Percentiles rank a stretch among this genome's conserved stretches.
Conservation (phyloP, 2,113 vertebrate genomes). For the Dendropsophus ebraccatus region DNA sequence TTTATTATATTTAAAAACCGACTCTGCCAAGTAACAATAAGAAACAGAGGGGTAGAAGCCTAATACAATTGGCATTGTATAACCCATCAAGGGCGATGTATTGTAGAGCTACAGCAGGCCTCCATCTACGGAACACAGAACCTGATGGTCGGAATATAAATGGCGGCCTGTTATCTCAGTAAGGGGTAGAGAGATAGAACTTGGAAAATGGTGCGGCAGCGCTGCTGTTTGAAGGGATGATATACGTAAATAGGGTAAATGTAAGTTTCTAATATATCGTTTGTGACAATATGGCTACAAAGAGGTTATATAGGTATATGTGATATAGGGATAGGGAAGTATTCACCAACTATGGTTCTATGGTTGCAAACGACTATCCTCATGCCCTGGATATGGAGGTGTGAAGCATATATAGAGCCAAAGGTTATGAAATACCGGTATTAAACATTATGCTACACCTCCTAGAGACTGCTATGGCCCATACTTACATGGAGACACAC, state of each 20-base stretch:
- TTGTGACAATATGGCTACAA: not conserved
- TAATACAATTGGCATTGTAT: not conserved
- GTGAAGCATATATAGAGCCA: too few relatives aligned
- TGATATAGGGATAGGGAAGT: too few relatives aligned
- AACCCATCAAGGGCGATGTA: not conserved
- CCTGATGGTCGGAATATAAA: not conserved
- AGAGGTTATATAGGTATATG: too few relatives aligned
- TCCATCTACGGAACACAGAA: not conserved
- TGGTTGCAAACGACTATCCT: too few relatives aligned
- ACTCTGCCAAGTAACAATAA: not conserved
- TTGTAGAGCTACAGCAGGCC: not conserved
- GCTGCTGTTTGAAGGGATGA: not conserved
- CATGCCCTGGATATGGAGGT: too few relatives aligned
- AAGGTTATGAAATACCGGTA: too few relatives aligned
- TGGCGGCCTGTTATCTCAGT: not conserved
- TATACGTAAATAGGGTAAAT: not conserved
- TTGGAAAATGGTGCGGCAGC: too few relatives aligned
- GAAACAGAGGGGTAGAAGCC: not conserved
- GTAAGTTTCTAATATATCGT: not conserved
- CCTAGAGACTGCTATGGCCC: too few relatives aligned
- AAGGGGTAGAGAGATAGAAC: too few relatives aligned
- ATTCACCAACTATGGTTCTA: too few relatives aligned
- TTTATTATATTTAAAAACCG: conserved; percentile 1
- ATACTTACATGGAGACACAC: too few relatives aligned
- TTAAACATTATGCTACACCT: too few relatives aligned